phyloP scores from a whole-genome alignment of 2,888 invertebrate genomes.

The Papilio gigon region DNA sequence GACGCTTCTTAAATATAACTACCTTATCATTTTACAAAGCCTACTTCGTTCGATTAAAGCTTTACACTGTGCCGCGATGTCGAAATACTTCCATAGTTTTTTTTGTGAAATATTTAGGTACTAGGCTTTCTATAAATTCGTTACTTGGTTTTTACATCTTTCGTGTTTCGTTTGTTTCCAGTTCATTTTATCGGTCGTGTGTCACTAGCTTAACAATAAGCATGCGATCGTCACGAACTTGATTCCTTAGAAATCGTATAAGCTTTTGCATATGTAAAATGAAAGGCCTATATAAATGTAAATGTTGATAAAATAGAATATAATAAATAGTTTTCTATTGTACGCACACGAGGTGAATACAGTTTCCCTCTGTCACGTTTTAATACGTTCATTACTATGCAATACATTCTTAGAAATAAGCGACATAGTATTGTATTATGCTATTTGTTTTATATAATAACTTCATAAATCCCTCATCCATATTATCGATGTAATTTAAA shows the following conservation, averaged over 20 bases:
- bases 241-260: conserved; percentile 26
- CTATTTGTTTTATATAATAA: not conserved
- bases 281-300: conserved; percentile 34
- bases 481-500: too few relatives aligned
- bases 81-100: too few relatives aligned
- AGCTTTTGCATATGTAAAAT: conserved; percentile 30
- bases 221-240: not conserved
- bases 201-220: conserved; percentile 16
- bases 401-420: conserved; percentile 32
- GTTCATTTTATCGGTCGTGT: not conserved
- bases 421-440: too few relatives aligned
- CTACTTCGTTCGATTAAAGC: too few relatives aligned
- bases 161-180: not conserved
- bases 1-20: too few relatives aligned
- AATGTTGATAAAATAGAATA: conserved; percentile 24
- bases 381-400: conserved; percentile 20
- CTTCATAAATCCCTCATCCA: too few relatives aligned
- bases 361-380: conserved; percentile 33
- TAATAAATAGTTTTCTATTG: conserved; percentile 15
- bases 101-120: too few relatives aligned
- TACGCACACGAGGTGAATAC: conserved; percentile 9
- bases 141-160: too few relatives aligned
- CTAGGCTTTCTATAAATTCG: too few relatives aligned
- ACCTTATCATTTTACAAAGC: too few relatives aligned
- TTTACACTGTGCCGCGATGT: too few relatives aligned